Evolutionary conservation across 2,113 vertebrate species (phyloP), one percentile per base, ranked within the genome.

Genomic region (Aramus guarauna): DNA sequence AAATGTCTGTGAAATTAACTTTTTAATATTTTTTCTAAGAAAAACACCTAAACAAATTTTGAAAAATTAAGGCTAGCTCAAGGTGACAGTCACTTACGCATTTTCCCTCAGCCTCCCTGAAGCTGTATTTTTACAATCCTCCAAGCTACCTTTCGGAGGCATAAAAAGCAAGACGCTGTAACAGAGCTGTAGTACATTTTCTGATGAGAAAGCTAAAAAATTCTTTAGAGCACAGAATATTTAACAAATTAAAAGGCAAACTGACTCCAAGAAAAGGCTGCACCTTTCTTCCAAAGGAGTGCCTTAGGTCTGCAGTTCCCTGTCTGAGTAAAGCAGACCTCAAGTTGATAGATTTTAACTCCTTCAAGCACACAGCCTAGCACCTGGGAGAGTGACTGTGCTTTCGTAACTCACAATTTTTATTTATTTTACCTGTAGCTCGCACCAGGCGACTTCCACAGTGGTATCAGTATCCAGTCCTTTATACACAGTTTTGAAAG

Each of bases 401-500:
- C 53, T 20, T 43, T 6, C 53, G 8, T 16, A 94, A 79, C 34
- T 85, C 50, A 20, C 37, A 0, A 17, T 15, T 56, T 55, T 48
- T 52, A 91, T 67, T 66, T 68, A 36, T 45, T 71, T 98, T 98
- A 99, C 99, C 99, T 99, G 99, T 56, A 99, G 98, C 91, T 99
- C 99, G 71, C 99, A 99, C 99, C 99, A 99, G 26, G 99, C 99
- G 24, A 99, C 99, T 90, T 99, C 99, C 98, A 99, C 99, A 0
- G 99, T 99, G 19, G 99, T 99, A 92, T 99, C 99, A 0, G 99
- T 99, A 96, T 99, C 99, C 97, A 99, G 98, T 20, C 99, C 99
- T 95, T 99, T 99, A 97, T 99, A 99, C 36, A 99, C 99, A 0
- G 99, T 99, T 98, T 99, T 99, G 96, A 99, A 99, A 64, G 99